Percentiles rank a stretch among this genome's conserved stretches.
Evolutionary conservation across 2,113 vertebrate genomes (phyloP).

Genomic region (Nanorana parkeri): DNA sequence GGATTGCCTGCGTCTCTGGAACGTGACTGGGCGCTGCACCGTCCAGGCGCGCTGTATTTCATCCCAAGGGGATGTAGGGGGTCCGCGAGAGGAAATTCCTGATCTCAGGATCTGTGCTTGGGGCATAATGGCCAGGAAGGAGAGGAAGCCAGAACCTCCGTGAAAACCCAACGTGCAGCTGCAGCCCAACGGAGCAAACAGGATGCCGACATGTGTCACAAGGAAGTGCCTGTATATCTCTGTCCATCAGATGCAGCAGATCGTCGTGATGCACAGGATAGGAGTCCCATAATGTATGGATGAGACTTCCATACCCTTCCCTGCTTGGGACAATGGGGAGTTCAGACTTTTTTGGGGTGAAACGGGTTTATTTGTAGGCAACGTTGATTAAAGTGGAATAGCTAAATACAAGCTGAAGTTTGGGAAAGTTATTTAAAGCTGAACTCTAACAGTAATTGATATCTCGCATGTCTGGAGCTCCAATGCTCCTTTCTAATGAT

Average conservation of each 20-base stretch:
- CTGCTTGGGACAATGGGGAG: too few relatives aligned
- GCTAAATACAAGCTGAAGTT: too few relatives aligned
- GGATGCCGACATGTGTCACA: constrained; percentile 35
- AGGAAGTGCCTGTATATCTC: constrained; percentile 36
- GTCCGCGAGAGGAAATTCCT: constrained; percentile 34
- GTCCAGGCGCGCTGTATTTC: background rate
- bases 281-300: background rate
- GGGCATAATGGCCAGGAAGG: constrained; percentile 47
- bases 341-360: background rate
- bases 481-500: too few relatives aligned
- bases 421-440: too few relatives aligned
- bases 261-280: background rate
- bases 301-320: background rate
- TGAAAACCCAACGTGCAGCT: constrained; percentile 34
- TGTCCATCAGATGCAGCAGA: constrained; percentile 13
- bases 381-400: too few relatives aligned
- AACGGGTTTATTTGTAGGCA: too few relatives aligned
- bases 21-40: background rate
- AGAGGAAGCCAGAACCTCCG: constrained; percentile 15
- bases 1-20: background rate
- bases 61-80: constrained; percentile 1
- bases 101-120: background rate
- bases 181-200: constrained; percentile 47
- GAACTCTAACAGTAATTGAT: too few relatives aligned
- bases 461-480: too few relatives aligned